These are phyloP conservation scores for Ceratotherium simum DNA, from an alignment of 2,113 vertebrate genomes.

Conservation along the genomic window DNA sequence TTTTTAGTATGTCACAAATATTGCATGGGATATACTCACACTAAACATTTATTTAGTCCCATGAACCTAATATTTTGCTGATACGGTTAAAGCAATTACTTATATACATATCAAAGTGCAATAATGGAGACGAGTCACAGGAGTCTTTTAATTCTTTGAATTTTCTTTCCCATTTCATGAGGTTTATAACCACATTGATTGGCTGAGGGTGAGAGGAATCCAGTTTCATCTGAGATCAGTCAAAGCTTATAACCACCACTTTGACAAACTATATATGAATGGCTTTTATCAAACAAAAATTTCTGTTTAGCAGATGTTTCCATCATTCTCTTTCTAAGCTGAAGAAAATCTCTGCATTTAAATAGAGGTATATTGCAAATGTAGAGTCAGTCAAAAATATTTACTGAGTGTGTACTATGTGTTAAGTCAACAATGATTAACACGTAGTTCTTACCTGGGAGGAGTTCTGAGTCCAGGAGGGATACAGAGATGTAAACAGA, in stretches of 20 bases:
- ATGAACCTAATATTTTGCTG: constrained; percentile 37
- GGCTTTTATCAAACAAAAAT: constrained; percentile 41
- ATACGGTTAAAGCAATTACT: not conserved
- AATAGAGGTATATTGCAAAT: not conserved
- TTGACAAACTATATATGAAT: not conserved
- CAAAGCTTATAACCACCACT: not conserved
- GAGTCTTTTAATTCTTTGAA: constrained; percentile 40
- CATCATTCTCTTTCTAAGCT: constrained; percentile 43
- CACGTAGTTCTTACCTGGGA: not conserved
- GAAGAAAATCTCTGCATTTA: constrained; percentile 28
- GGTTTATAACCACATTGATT: not conserved
- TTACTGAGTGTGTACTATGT: not conserved
- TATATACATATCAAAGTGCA: not conserved
- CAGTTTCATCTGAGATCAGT: not conserved
- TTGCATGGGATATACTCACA: not conserved
- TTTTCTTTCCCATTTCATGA: constrained; percentile 25
- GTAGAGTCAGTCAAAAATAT: constrained; percentile 49
- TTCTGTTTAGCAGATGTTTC: constrained; percentile 12
- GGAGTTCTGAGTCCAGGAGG: constrained; percentile 2
- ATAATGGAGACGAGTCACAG: not conserved
- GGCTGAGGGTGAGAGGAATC: not conserved
- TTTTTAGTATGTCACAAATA: not conserved
- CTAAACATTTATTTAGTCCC: not conserved
- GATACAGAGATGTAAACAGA: not conserved
- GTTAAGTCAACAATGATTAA: not conserved